These are phyloP conservation scores for Eudemis profundana DNA, from an alignment of 2,888 invertebrate species.

Conservation along the genomic window DNA sequence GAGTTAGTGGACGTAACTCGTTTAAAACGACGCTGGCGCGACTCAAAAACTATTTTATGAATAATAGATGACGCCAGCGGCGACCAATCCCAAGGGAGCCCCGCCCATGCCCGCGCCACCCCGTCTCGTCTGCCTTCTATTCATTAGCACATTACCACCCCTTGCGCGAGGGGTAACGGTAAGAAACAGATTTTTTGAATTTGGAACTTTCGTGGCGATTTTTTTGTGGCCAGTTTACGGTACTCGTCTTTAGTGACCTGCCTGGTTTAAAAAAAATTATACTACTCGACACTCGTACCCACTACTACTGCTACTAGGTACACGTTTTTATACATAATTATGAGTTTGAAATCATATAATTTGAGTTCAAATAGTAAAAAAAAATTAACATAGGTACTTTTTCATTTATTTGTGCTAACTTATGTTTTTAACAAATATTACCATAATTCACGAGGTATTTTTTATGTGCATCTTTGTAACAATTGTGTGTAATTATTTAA, in stretches of 20 bases:
- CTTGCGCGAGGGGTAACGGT: constrained; percentile 54
- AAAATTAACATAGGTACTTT: too few species aligned
- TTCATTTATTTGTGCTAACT: too few species aligned
- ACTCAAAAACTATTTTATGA: constrained; percentile 86
- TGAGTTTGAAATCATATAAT: too few species aligned
- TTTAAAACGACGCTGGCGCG: constrained; percentile 80
- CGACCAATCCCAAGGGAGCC: constrained; percentile 83
- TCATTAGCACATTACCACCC: constrained; percentile 85
- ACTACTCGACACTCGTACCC: too few species aligned
- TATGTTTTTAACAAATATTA: too few species aligned
- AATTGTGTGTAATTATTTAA: too few species aligned
- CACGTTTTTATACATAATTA: not conserved
- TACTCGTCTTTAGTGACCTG: not conserved
- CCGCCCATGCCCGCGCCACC: constrained; percentile 68
- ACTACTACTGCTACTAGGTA: too few species aligned
- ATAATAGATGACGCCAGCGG: constrained; percentile 82
- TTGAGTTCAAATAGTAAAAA: too few species aligned
- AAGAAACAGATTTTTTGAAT: constrained; percentile 47
- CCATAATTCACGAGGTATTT: too few species aligned
- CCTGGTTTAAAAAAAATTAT: not conserved
- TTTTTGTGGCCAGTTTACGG: constrained; percentile 21
- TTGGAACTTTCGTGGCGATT: constrained; percentile 32
- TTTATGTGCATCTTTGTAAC: not conserved
- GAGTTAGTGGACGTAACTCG: constrained; percentile 76
- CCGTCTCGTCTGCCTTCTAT: constrained; percentile 71